phyloP scores from a whole-genome alignment of 2,888 invertebrate genomes.

The Rotaria magnacalcarata region DNA sequence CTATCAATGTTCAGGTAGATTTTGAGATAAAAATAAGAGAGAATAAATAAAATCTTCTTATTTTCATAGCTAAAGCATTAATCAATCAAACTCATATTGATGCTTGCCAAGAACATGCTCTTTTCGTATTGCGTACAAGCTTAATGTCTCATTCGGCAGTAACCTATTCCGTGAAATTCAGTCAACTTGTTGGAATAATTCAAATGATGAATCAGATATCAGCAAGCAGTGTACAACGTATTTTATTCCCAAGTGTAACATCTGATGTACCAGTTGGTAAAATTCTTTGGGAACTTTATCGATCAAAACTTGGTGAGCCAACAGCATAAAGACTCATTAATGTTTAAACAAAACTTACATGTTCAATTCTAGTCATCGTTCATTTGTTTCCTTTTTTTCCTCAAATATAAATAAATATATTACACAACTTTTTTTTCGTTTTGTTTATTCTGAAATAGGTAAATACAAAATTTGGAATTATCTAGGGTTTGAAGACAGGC shows the following conservation, averaged over 20 bases:
- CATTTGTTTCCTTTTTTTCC: not conserved
- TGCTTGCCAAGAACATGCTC: constrained; percentile 20
- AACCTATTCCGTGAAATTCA: constrained; percentile 13
- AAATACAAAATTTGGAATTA: too few relatives aligned
- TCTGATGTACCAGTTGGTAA: not conserved
- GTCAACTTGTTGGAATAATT: not conserved
- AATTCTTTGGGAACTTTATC: constrained; percentile 24
- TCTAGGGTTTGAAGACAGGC: too few relatives aligned
- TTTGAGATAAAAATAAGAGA: not conserved
- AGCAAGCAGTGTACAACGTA: not conserved
- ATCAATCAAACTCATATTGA: constrained; percentile 25
- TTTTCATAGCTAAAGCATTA: not conserved
- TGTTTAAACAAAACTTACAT: not conserved
- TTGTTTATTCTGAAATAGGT: too few relatives aligned
- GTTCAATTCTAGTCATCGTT: not conserved
- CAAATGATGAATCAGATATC: constrained; percentile 17
- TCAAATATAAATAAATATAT: constrained; percentile 1
- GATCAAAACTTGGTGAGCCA: not conserved
- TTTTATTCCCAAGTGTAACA: constrained; percentile 17
- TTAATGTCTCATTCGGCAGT: not conserved
- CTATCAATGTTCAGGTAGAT: not conserved
- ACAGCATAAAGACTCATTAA: not conserved
- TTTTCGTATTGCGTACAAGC: constrained; percentile 24
- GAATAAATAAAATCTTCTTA: too few relatives aligned
- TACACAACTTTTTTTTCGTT: not conserved